A percentile compares a stretch with the other conserved stretches of the same genome.
Evolutionary conservation across 1,140 invertebrate genomes (phyloP).

Genomic region (Conopomorpha cramerella): DNA sequence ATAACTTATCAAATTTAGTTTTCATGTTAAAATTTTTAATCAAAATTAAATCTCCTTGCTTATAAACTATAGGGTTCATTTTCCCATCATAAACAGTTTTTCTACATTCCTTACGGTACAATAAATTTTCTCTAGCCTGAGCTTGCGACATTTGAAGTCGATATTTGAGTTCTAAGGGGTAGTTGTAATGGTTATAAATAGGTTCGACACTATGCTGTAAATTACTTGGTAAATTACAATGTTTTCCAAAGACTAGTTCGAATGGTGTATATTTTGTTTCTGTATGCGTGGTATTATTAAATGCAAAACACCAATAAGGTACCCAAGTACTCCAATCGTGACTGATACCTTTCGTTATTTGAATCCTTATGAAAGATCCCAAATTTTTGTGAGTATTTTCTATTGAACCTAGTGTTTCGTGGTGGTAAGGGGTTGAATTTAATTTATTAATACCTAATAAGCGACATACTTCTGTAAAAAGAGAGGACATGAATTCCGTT

Average conservation of each 20-base stretch:
- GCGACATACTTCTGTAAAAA: constrained; percentile 10
- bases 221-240: constrained; percentile 6
- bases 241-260: constrained; percentile 16
- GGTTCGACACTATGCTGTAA: constrained; percentile 1
- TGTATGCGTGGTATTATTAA: constrained; percentile 1
- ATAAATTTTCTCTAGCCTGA: constrained; percentile 7
- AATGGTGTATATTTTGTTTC: constrained; percentile 9
- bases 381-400: constrained; percentile 19
- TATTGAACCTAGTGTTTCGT: constrained; percentile 11
- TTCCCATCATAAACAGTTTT: constrained; percentile 3
- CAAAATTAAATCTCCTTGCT: constrained; percentile 1
- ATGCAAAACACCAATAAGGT: constrained; percentile 11
- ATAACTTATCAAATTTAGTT: constrained; percentile 1
- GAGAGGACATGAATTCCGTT: constrained; percentile 10
- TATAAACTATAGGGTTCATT: constrained; percentile 3
- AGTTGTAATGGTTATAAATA: constrained; percentile 1
- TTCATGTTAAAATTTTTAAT: constrained; percentile 3
- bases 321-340: constrained; percentile 13
- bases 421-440: constrained; percentile 16
- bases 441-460: constrained; percentile 13
- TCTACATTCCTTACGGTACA: constrained; percentile 5
- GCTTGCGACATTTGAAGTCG: constrained; percentile 5
- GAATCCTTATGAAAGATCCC: constrained; percentile 12
- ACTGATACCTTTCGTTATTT: constrained; percentile 6
- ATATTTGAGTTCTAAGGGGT: constrained; percentile 6